Base-by-base conservation (phyloP, 2,113 vertebrate genomes). In the Cyanocitta stelleri region DNA sequence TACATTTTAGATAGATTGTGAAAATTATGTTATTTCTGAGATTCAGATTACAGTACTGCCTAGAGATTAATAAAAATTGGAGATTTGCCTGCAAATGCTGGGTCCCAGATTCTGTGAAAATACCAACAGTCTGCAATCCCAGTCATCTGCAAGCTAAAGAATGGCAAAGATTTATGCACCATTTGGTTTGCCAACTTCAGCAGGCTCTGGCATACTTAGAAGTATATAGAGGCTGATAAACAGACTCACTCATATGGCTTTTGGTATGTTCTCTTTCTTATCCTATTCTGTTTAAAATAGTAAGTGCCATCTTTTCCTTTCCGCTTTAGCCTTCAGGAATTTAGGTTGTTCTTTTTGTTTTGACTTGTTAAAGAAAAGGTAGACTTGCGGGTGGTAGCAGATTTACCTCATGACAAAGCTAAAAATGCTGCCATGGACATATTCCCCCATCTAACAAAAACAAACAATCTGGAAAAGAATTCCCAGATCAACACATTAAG, bases 161-260 rank as follows among this genome's bases (percentile, higher is more conserved):
- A 69, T 46, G 29, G 55, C 55, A 71, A 77, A 85, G 62, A 89
- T 72, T 85, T 82, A 59, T 39, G 87, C 52, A 79, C 56, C 32
- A 49, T 94, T 95, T 75, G 62, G 73, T 95, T 94, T 95, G 62
- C 56, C 30, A 71, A 61, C 56, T 89, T 87, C 39, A 67, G 43
- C 22, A 22, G 39, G 39, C 37, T 78, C 73, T 81, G 43, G 73
- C 51, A 86, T 58, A 91, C 81, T 63, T 71, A 89, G 37, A 68
- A 69, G 41, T 64, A 67, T 67, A 62, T 39, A 86, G 35, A 91
- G 35, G 21, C 52, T 71, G 64, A 85, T 77, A 89, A 94, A 89
- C 41, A 89, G 61, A 44, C 46, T 93, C 37, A 41, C 58, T 93
- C 33, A 51, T 29, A 69, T 33, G n/a, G 46, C 51, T 93, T 90